Percentiles rank a stretch among this genome's conserved stretches.
These are phyloP conservation scores for Drosophila orena DNA, from an alignment of 1,140 invertebrate genomes.

Conservation along the genomic window DNA sequence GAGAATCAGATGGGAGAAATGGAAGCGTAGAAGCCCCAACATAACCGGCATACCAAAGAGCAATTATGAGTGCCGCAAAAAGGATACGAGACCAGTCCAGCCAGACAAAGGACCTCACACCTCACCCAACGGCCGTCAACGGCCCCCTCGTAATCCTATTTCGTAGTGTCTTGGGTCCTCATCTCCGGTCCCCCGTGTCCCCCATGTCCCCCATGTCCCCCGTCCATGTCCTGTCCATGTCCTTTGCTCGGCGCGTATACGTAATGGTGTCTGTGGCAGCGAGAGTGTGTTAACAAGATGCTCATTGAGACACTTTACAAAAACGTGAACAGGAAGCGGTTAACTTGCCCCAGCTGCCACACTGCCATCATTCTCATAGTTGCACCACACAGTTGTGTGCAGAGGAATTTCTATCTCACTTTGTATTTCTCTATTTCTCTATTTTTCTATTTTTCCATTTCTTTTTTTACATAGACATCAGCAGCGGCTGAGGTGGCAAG, in stretches of 20 bases:
- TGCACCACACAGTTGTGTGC: conserved; percentile 2
- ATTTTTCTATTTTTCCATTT: too few species aligned
- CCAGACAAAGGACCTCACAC: conserved; percentile 2
- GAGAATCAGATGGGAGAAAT: conserved; percentile 4
- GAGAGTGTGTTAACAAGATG: conserved; percentile 75
- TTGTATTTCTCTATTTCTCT: neutral
- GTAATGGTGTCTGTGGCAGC: conserved; percentile 47
- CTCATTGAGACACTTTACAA: conserved; percentile 77
- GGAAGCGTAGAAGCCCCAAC: neutral
- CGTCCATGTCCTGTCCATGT: neutral
- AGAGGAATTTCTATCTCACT: neutral
- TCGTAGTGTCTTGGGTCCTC: conserved; percentile 53
- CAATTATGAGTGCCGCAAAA: conserved; percentile 70
- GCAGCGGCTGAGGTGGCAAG: neutral
- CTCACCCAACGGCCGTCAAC: neutral
- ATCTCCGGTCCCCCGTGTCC: too few species aligned
- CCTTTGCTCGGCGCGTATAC: conserved; percentile 11
- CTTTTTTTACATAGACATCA: conserved; percentile 1
- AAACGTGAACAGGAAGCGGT: conserved; percentile 43
- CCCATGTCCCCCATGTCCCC: too few species aligned
- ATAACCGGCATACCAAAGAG: conserved; percentile 46
- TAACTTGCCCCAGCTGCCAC: conserved; percentile 17
- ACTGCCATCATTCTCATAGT: conserved; percentile 15
- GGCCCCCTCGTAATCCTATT: conserved; percentile 60
- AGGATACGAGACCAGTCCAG: neutral